phyloP scores from a whole-genome alignment of 2,797 vertebrate species.

The Sorex maritimensis region DNA sequence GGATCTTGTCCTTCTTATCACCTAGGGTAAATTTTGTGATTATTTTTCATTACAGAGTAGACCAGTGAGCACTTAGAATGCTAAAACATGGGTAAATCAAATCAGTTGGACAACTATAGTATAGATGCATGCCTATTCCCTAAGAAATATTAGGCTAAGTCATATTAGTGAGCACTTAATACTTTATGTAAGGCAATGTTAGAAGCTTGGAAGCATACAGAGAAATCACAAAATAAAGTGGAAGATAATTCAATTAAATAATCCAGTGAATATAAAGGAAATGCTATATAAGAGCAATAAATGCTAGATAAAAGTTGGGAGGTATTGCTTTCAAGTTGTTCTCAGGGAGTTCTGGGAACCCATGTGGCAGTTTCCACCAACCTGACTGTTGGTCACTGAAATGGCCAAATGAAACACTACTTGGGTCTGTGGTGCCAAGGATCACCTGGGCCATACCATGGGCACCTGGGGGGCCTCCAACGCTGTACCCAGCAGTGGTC shows the following conservation, averaged over 20 bases:
- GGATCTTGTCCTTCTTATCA: neutral
- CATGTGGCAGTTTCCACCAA: no score
- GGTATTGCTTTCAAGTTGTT: no score
- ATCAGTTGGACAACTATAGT: neutral
- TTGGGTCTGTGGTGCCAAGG: no score
- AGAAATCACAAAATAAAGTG: neutral
- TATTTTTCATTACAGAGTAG: slow-evolving; percentile 12
- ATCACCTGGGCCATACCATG: no score
- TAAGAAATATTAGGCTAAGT: neutral
- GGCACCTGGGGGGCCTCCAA: no score
- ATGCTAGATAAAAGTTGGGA: neutral
- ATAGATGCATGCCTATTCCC: no score
- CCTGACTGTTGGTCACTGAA: no score
- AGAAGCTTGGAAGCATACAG: neutral
- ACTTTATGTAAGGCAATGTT: neutral
- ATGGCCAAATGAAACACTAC: no score
- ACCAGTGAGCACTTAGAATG: neutral
- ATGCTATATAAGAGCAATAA: neutral
- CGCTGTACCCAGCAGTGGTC: no score
- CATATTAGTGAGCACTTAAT: neutral
- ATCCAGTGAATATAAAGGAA: neutral
- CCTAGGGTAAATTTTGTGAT: neutral
- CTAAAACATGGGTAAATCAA: neutral
- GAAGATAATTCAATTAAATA: slow-evolving; percentile 1
- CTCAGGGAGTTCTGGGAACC: no score